Conservation (phyloP, 1,140 invertebrate species). For the Periplaneta americana region DNA sequence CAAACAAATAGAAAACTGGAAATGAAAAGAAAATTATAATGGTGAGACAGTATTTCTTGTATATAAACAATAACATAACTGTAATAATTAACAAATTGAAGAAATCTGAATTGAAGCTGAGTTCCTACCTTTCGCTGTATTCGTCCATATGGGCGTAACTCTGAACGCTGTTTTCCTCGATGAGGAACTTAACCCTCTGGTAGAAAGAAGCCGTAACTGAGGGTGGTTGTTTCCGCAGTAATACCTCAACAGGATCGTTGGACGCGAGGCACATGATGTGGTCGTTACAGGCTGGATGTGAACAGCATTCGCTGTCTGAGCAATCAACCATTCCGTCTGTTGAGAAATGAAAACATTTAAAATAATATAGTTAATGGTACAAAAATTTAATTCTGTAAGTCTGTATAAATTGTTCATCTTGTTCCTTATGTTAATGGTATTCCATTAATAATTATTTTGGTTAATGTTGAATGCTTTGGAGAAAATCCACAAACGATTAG, state of each 20-base stretch:
- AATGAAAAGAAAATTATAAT: neutral
- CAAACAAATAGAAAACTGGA: constrained; percentile 17
- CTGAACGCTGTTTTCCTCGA: constrained; percentile 97
- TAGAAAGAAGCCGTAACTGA: constrained; percentile 96
- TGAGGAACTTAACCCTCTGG: constrained; percentile 95
- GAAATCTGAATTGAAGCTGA: neutral
- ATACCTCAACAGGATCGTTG: constrained; percentile 91
- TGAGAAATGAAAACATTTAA: too few species aligned
- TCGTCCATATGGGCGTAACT: constrained; percentile 95
- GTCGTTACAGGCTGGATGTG: constrained; percentile 72
- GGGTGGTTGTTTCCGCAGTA: constrained; percentile 91
- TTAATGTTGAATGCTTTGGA: too few species aligned
- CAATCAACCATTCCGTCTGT: constrained; percentile 96
- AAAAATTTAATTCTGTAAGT: too few species aligned
- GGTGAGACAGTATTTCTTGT: neutral
- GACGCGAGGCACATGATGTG: constrained; percentile 92
- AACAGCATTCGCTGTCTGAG: constrained; percentile 94
- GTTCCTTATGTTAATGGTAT: too few species aligned
- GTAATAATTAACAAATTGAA: neutral
- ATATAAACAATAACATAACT: constrained; percentile 6
- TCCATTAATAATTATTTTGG: too few species aligned
- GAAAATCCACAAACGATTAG: too few species aligned
- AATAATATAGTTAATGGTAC: too few species aligned
- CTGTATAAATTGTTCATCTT: too few species aligned
- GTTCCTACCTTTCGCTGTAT: constrained; percentile 94